Evolutionary conservation across 2,888 invertebrate species (phyloP), one percentile per base, ranked within the genome.

Genomic region (Drosophila seclusa): DNA sequence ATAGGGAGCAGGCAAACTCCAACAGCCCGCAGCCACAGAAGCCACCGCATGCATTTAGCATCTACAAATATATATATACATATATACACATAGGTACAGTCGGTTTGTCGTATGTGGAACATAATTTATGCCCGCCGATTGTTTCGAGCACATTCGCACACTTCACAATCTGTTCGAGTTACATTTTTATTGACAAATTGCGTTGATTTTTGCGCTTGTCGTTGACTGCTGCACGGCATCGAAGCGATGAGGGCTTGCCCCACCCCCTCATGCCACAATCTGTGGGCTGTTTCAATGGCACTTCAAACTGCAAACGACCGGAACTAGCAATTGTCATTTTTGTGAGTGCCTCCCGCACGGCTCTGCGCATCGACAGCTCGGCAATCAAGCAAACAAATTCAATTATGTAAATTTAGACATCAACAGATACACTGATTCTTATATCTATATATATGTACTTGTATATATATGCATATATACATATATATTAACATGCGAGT

Each of bases 361-460:
- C 54, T 76, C 68, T 73, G 63, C 73, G 78, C 84, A 84, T 90
- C 91, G 90, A 90, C 87, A 86, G 85, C 92, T 91, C 89, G 90
- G 89, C 92, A 92, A 92, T 92, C 91, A 90, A 90, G 87, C 90
- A 92, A 84, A 92, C 92, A 92, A 93, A 91, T 91, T 92, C 92
- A 91, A 91, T 91, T 91, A 92, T 91, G 91, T 91, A 91, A 91
- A 91, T 91, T 90, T 86, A 90, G 90, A 90, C 87, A 90, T 86
- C 90, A 90, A 68, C 91, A 79, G 80, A 79, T 69, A 86, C 67
- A 52, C 63, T 34, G 36, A 60, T 45, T 45, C 45, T 24, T 45
- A 38, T 40, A 50, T 57, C 21, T 48, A 64, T 54, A 64, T 61
- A 27, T 32, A 38, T 42, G 50, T 36, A 63, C 31, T 49, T 53